Evolutionary conservation across 2,113 vertebrate species (phyloP), one percentile per base, ranked within the genome.

Genomic region (Polypterus senegalus): DNA sequence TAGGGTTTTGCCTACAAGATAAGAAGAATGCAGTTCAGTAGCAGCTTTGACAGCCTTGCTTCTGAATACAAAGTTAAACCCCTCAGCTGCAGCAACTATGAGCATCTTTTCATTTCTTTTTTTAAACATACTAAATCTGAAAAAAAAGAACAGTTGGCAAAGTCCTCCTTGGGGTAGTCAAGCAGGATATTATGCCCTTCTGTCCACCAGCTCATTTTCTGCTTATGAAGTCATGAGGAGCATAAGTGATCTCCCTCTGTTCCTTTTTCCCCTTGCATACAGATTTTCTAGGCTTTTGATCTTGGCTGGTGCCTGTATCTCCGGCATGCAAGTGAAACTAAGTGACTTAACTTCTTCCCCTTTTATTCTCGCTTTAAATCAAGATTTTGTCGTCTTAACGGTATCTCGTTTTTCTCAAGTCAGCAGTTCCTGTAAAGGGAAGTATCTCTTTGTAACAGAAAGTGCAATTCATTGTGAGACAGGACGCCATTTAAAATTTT

Each of bases 51-150:
- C 49, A 3, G 43, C 3, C 9, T 58, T 44, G 56, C 4, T 61
- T 5, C 49, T 7, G 49, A 60, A 49, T 45, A 61, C 27, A 46
- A 48, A 46, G 44, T 44, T 58, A 5, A 45, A 58, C 56, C 3
- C 3, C 10, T 61, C 27, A 46, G 60, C 43, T 46, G 5, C 27
- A 48, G 27, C 52, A 45, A 54, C 49, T 54, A 7, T 10, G 11
- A 62, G 49, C 45, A 54, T 46, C 7, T 45, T 43, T 52, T 64
- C 7, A 46, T 46, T 49, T 47, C 57, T 49, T 57, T 49, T 27
- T 53, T 9, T n/a, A 58, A 62, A 62, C 54, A 54, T 46, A 53
- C 9, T n/a, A 5, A 62, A 53, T 53, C 59, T 61, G 59, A 52
- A 44, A 27, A 27, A 52, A 6, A 7, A 54, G 52, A 62, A 10